Base-by-base conservation (phyloP, 1,140 invertebrate genomes). In the Apis cerana region DNA sequence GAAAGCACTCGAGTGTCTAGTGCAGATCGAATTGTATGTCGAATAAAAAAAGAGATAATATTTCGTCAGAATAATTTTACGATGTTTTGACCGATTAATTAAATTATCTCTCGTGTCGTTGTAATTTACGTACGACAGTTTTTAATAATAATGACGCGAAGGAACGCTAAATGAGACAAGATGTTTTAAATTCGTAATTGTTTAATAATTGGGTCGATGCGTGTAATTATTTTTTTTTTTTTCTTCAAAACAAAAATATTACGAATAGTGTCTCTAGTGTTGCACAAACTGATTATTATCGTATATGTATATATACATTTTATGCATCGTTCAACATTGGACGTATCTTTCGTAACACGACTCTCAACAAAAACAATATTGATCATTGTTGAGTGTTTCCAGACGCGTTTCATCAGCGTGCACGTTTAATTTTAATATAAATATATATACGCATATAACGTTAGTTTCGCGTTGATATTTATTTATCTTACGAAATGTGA, bases 1-100 rank as follows among this genome's bases (percentile, higher is more conserved):
- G 61, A 87, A 43, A 83, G 69, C 85, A 75, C 69, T 74, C 75
- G 82, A 85, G 81, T 85, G 5, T n/a, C 61, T 48, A 56, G 62
- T 52, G 70, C 50, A 48, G 59, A 12, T 64, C 59, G 69, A 65
- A 72, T 56, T 54, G 54, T 61, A 58, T 52, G 19, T 72, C 50
- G 69, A 54, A 23, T 59, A 52, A 58, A 69, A 33, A 19, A 19
- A 43, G 68, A 27, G 71, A 58, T 56, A 62, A 61, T 21, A 56
- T 74, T 62, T 70, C 23, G 50, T 21, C 33, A n/a, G 21, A 48
- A 1, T 58, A 23, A 43, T 68, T 27, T 78, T 15, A 27, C 75
- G n/a, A 56, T 52, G 43, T 59, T 23, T 56, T 48, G 13, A 23
- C 0, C 23, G 7, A 50, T 19, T 27, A 33, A 15, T 71, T 71